Evolutionary conservation across 2,797 vertebrate genomes (phyloP), one percentile per base, ranked within the genome.

Genomic region (Pampus argenteus): DNA sequence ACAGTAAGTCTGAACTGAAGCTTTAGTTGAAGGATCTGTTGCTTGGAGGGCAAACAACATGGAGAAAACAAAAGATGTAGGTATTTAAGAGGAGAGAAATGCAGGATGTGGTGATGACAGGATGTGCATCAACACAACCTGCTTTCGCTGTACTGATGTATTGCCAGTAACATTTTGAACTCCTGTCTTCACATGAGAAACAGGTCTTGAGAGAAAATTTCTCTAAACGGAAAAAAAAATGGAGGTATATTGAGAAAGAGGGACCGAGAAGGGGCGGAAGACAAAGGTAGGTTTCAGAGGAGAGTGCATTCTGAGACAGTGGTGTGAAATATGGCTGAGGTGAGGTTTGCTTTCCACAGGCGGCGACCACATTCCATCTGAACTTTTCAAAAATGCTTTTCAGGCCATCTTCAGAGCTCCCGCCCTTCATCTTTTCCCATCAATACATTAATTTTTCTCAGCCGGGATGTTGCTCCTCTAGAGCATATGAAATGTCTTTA

Each of bases 291-390:
- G 58, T 55, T 83, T 91, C 73, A 85, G 76, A 50, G 56, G 69
- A 74, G 77, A 72, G 81, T 79, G 23, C 81, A 89, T 90, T 92
- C 79, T 91, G 75, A 63, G 85, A 89, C 65, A 17, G 68, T 73
- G 67, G 89, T 91, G 92, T 50, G 82, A 93, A 59, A 85, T 91
- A 79, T 86, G 82, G 77, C 47, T 2, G 9, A 81, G 50, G 76
- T 59, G 65, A 63, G 52, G 85, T 92, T 92, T 92, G 76, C 86
- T 90, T 89, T 90, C 77, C 81, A 44, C 90, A 52, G 48, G 70
- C 70, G 70, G 85, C 66, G 74, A 77, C 76, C 81, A 89, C 89
- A 92, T 91, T 93, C 90, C 89, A 74, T 74, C n/a, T 5, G 36
- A 84, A 71, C 62, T 56, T 83, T 83, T 75, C 62, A 88, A 84